A percentile compares a stretch with the other conserved stretches of the same genome.
These are phyloP conservation scores for Helogale parvula DNA, from an alignment of 2,113 vertebrate genomes.

Conservation along the genomic window DNA sequence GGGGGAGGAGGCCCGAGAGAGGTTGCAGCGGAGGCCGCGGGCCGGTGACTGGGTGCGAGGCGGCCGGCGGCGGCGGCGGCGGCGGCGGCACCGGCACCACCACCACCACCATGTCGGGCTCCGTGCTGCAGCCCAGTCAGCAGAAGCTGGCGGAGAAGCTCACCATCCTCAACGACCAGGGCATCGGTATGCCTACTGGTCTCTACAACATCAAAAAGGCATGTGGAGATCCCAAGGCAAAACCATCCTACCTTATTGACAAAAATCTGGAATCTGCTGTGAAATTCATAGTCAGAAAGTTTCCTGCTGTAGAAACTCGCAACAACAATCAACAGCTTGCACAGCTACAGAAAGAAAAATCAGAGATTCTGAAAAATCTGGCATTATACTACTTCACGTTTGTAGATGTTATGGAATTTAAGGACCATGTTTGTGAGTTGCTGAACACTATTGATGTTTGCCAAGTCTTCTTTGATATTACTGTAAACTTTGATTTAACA, in stretches of 20 bases:
- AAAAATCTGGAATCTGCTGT: slow-evolving; percentile 99
- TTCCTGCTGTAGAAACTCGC: slow-evolving; percentile 97
- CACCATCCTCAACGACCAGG: slow-evolving; percentile 97
- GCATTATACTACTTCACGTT: slow-evolving; percentile 99
- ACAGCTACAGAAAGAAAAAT: slow-evolving; percentile 99
- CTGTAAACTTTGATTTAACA: slow-evolving; percentile 99
- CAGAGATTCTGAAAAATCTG: slow-evolving; percentile 99
- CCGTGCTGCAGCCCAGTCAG: slow-evolving; percentile 96
- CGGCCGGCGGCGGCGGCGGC: too few species aligned
- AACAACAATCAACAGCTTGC: slow-evolving; percentile 99
- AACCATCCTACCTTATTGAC: slow-evolving; percentile 98
- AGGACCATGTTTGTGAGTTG: slow-evolving; percentile 99
- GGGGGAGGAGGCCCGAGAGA: slow-evolving; percentile 43
- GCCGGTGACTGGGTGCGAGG: slow-evolving; percentile 51
- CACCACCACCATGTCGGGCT: slow-evolving; percentile 91
- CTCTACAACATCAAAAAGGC: slow-evolving; percentile 99
- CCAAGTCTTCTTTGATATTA: slow-evolving; percentile 99
- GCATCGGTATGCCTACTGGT: slow-evolving; percentile 97
- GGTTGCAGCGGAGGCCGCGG: slow-evolving; percentile 34
- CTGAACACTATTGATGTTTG: slow-evolving; percentile 98
- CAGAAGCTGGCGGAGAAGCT: slow-evolving; percentile 98
- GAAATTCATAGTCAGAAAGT: slow-evolving; percentile 99
- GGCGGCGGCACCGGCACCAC: slow-evolving; percentile 79
- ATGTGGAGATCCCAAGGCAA: slow-evolving; percentile 98
- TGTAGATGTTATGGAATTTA: slow-evolving; percentile 99